Evolutionary conservation across 2,888 invertebrate genomes (phyloP).

Genomic region (Rotaria sp.): DNA sequence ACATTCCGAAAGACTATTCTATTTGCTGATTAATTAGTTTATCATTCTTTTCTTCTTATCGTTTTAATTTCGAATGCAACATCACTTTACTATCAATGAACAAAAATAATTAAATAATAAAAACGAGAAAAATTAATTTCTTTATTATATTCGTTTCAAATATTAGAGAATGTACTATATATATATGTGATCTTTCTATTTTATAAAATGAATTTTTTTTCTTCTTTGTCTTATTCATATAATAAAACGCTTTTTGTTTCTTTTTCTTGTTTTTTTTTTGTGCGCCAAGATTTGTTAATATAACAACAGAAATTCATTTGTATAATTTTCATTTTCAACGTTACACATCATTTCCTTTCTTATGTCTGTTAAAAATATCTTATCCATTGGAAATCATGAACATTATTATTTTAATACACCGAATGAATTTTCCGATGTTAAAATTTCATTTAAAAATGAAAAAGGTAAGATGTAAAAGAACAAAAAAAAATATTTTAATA

Average conservation of each 20-base stretch:
- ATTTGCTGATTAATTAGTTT: background rate
- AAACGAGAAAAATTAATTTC: too few species aligned
- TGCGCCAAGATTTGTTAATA: background rate
- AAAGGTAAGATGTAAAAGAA: background rate
- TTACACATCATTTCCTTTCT: too few species aligned
- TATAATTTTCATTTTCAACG: background rate
- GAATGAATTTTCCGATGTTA: conserved; percentile 21
- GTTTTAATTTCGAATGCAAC: background rate
- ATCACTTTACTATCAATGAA: background rate
- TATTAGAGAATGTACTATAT: background rate
- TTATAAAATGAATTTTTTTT: background rate
- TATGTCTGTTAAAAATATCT: too few species aligned
- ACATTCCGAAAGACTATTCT: background rate
- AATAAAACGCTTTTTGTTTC: too few species aligned
- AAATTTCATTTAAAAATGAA: conserved; percentile 29
- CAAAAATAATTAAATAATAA: background rate
- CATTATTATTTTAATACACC: background rate
- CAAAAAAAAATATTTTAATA: too few species aligned
- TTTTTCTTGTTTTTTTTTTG: too few species aligned
- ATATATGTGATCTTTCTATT: background rate
- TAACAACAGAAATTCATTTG: background rate
- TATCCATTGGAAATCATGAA: too few species aligned
- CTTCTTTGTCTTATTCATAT: background rate
- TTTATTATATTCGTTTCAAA: background rate
- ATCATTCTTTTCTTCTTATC: background rate